Evolutionary conservation across 2,113 vertebrate genomes (phyloP), one percentile per base, ranked within the genome.

Genomic region (Dryoscopus gambensis): DNA sequence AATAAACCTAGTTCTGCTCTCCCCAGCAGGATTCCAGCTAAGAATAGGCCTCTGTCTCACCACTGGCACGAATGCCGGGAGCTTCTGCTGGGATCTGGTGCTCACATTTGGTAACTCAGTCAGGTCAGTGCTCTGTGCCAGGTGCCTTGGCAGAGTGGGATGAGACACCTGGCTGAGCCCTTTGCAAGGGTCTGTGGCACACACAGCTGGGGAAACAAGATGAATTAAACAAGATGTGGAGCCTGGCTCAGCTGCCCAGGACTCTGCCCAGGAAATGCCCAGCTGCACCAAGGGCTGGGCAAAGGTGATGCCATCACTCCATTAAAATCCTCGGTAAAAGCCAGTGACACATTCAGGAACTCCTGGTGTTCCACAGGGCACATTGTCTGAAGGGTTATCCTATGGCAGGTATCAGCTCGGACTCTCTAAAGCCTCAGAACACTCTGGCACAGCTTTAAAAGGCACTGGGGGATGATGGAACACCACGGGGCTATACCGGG

Each of bases 211-310:
- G 3, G n/a, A 63, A 59, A 83, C 25, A 37, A 49, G 11, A 31
- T 3, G 7, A 47, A 31, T 30, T 6, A 42, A 60, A 39, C 15
- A 25, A n/a, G 2, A 33, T 8, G 49, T 0, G 0, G 24, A 50
- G 60, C 16, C 42, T 49, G 39, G 56, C 56, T 85, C 6, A 2
- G 35, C 49, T 50, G 35, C 7, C 39, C 39, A 13, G 37, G 70
- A 53, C 57, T 47, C n/a, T 46, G 27, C 40, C 63, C 22, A 50
- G 64, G 63, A 40, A 75, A 49, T 56, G 33, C 50, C 39, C 53
- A 39, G 77, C 65, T 15, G 17, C 25, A 15, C 35, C 13, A 15
- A 50, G 22, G 39, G 39, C 59, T 64, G 30, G 35, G 37, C 59
- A 93, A 65, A 57, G 56, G 68, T 12, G 21, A 71, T 52, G 60